A percentile compares a stretch with the other conserved stretches of the same genome.
Evolutionary conservation across 2,888 invertebrate genomes (phyloP).

Genomic region (Tubulanus polymorphus): DNA sequence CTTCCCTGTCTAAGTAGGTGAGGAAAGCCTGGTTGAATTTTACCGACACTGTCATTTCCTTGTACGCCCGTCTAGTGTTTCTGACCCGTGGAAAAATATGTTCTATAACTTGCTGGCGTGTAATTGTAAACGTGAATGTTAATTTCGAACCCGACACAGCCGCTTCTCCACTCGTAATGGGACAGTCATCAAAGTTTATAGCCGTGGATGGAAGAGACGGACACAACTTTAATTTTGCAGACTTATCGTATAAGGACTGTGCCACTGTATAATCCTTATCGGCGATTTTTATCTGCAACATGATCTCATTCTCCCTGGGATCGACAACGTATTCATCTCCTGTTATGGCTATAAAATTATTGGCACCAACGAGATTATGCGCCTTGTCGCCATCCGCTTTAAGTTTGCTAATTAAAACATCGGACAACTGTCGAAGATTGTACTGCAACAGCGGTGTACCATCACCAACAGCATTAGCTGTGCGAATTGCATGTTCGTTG

Average conservation of each 20-base stretch:
- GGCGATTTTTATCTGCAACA: neutral
- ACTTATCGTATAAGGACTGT: neutral
- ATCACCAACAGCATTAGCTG: neutral
- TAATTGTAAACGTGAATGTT: neutral
- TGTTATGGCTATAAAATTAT: neutral
- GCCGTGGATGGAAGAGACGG: constrained; percentile 1
- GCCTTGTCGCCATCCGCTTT: neutral
- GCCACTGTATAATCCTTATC: neutral
- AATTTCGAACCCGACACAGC: neutral
- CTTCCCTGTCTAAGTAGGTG: neutral
- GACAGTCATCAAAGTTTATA: neutral
- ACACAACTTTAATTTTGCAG: neutral
- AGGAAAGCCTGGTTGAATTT: neutral
- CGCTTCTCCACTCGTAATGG: neutral
- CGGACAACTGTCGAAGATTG: neutral
- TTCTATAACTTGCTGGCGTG: neutral
- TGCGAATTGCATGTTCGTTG: neutral
- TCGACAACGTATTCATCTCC: neutral
- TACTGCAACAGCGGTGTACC: neutral
- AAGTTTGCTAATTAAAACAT: neutral
- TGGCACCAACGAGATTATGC: neutral
- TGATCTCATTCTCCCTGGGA: neutral
- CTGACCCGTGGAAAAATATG: neutral
- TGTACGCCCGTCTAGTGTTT: neutral
- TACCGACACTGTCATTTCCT: neutral